phyloP scores from a whole-genome alignment of 2,888 invertebrate species.

The Aspidapion aeneum region DNA sequence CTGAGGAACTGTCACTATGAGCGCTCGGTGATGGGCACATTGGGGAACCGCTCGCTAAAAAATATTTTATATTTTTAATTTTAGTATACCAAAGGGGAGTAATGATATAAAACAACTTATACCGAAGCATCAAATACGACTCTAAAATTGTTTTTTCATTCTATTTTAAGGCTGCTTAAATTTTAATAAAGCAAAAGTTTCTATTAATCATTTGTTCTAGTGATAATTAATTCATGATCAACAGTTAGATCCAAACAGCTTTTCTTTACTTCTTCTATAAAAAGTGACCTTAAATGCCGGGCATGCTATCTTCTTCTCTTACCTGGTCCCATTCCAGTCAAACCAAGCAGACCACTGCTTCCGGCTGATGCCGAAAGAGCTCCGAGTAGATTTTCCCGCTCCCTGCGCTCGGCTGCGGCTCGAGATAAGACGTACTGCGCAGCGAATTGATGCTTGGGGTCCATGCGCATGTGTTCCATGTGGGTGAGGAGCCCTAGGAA shows the following conservation, averaged over 20 bases:
- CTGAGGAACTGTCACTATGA: conserved; percentile 82
- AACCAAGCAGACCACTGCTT: conserved; percentile 58
- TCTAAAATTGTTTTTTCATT: no score
- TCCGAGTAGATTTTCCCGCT: conserved; percentile 71
- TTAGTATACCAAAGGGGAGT: no score
- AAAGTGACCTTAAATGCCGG: no score
- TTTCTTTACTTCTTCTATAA: no score
- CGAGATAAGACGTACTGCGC: conserved; percentile 89
- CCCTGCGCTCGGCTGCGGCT: conserved; percentile 87
- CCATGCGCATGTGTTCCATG: conserved; percentile 97
- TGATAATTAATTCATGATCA: no score
- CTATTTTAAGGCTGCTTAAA: no score
- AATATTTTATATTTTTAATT: no score
- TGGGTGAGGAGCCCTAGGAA: conserved; percentile 78
- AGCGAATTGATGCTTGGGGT: conserved; percentile 93
- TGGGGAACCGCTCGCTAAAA: conserved; percentile 53
- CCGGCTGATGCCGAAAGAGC: conserved; percentile 56
- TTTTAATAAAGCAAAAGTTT: no score
- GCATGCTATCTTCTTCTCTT: no score
- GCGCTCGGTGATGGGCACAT: conserved; percentile 81
- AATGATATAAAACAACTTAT: no score
- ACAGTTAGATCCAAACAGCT: no score
- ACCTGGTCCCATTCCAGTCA: conserved; percentile 47
- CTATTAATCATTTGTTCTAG: no score
- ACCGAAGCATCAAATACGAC: conserved; percentile 25